Conservation (phyloP, 2,113 vertebrate species). For the Ptilorrhoa leucosticta region DNA sequence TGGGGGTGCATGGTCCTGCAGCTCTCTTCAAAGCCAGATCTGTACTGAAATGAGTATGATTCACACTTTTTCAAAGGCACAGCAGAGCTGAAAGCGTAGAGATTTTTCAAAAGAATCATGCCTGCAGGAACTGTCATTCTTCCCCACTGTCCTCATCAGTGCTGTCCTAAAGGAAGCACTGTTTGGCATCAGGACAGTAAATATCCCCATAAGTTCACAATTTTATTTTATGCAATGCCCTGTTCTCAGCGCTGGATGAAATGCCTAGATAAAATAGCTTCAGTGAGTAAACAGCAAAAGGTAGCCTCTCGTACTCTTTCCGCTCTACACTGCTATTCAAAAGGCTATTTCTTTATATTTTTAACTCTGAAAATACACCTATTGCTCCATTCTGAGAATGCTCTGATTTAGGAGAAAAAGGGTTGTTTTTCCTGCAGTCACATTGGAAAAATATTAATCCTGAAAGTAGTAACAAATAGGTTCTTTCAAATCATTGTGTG, state of each 20-base stretch:
- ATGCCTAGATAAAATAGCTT: not conserved
- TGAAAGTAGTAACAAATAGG: not conserved
- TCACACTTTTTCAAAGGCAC: slow-evolving; percentile 19
- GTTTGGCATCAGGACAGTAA: not conserved
- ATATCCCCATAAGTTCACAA: not conserved
- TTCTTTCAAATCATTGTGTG: not conserved
- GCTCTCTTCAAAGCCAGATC: slow-evolving; percentile 2
- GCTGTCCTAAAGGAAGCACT: not conserved
- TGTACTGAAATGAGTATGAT: not conserved
- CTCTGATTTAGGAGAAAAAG: not conserved
- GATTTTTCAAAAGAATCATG: not conserved
- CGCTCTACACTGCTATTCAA: not conserved
- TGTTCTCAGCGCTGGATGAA: not conserved
- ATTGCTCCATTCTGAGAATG: not conserved
- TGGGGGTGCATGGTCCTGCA: not conserved
- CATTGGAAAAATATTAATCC: not conserved
- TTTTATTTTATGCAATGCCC: not conserved
- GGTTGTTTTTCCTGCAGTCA: not conserved
- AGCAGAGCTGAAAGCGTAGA: not conserved
- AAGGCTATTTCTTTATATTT: not conserved
- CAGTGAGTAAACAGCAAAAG: not conserved
- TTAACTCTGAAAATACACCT: not conserved
- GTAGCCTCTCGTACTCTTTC: not conserved
- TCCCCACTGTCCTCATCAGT: not conserved
- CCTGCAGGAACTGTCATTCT: slow-evolving; percentile 14